Evolutionary conservation across 2,888 invertebrate species (phyloP).

Genomic region (Heliconius sara): DNA sequence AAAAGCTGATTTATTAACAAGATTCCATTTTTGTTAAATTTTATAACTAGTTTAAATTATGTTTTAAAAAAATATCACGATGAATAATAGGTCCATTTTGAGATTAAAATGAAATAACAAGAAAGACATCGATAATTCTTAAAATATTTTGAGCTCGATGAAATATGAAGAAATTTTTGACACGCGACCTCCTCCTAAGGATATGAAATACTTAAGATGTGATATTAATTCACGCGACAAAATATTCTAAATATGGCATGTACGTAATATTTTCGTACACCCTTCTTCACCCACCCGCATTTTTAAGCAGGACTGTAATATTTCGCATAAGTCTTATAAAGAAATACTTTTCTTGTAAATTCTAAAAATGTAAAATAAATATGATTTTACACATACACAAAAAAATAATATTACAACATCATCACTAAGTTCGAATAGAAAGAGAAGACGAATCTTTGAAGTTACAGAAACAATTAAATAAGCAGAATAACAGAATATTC

Average conservation of each 20-base stretch:
- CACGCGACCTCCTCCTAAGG: constrained; percentile 56
- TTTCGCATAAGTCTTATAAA: constrained; percentile 32
- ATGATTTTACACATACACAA: background rate
- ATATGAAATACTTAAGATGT: constrained; percentile 68
- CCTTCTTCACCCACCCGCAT: constrained; percentile 43
- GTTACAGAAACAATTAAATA: constrained; percentile 14
- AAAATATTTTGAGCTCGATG: constrained; percentile 32
- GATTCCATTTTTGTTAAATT: background rate
- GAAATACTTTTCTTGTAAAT: constrained; percentile 33
- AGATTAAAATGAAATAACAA: background rate
- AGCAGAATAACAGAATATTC: constrained; percentile 25
- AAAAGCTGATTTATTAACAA: background rate
- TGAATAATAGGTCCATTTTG: too few relatives aligned
- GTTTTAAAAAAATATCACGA: too few relatives aligned
- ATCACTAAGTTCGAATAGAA: background rate
- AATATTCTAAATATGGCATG: constrained; percentile 61
- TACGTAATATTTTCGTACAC: constrained; percentile 57
- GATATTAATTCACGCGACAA: constrained; percentile 73
- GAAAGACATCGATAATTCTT: background rate
- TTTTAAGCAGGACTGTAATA: constrained; percentile 40
- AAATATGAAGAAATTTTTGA: constrained; percentile 59
- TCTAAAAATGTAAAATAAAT: background rate
- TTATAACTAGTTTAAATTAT: too few relatives aligned
- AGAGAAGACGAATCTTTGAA: background rate
- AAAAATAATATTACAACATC: too few relatives aligned